Evolutionary conservation across 2,113 vertebrate species (phyloP).

Genomic region (Noctilio leporinus): DNA sequence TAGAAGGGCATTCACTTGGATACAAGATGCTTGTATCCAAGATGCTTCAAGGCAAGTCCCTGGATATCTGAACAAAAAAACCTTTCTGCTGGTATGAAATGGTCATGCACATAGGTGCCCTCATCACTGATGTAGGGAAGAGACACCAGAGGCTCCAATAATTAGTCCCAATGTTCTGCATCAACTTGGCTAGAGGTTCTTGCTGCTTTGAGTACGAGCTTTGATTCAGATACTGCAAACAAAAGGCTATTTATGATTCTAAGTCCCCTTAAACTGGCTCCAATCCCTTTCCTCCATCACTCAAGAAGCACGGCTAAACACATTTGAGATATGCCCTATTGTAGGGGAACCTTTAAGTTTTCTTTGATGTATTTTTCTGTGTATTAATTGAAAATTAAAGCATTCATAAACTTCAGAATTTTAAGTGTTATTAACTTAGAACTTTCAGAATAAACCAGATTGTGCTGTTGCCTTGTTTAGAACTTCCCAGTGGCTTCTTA

Average conservation of each 20-base stretch:
- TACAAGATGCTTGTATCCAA: too few species aligned
- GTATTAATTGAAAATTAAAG: background rate
- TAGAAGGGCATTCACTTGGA: background rate
- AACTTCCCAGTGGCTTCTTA: background rate
- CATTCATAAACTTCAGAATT: background rate
- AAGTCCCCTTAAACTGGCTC: too few species aligned
- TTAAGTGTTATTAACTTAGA: background rate
- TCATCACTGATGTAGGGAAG: accelerated
- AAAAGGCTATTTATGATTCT: accelerated
- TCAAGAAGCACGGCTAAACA: background rate
- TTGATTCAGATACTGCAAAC: too few species aligned
- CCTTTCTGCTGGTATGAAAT: background rate
- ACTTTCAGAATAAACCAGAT: background rate
- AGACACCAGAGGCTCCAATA: background rate
- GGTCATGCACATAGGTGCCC: background rate
- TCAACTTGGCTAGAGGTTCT: accelerated
- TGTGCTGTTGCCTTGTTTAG: background rate
- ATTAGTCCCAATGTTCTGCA: accelerated
- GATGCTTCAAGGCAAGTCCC: background rate
- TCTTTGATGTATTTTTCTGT: background rate
- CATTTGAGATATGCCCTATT: accelerated
- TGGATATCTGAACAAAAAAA: background rate
- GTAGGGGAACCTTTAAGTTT: background rate
- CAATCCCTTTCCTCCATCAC: background rate
- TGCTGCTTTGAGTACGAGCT: background rate